Conservation (phyloP, 2,113 vertebrate genomes). For the Lonchura striata region DNA sequence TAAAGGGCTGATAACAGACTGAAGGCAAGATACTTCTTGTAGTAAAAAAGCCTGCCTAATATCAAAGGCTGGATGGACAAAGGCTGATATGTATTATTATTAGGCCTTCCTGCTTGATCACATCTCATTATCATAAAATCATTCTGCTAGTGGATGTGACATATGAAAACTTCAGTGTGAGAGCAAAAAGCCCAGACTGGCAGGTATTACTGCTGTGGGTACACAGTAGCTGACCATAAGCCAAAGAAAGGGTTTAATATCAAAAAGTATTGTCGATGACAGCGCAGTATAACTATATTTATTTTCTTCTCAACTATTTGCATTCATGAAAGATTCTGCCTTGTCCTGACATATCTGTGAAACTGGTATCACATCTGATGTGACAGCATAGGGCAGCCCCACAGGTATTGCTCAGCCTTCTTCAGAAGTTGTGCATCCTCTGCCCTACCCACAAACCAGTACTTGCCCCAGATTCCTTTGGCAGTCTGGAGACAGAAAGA, state of each 20-base stretch:
- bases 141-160: neutral
- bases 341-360: neutral
- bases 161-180: neutral
- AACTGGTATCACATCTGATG: neutral
- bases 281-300: neutral
- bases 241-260: neutral
- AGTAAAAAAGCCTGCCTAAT: neutral
- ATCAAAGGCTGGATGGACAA: conserved; percentile 24
- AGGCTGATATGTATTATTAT: neutral
- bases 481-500: neutral
- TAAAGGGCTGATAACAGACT: conserved; percentile 46
- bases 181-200: neutral
- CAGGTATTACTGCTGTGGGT: neutral
- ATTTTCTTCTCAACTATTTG: neutral
- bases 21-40: conserved; percentile 18
- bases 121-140: neutral
- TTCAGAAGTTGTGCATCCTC: neutral
- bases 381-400: neutral
- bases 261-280: neutral
- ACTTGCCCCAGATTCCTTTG: neutral
- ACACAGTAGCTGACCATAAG: neutral
- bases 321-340: neutral
- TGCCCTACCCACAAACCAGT: neutral
- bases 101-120: neutral
- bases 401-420: neutral